Conservation (phyloP, 1,140 invertebrate genomes). For the Fragariocoptes setiger region DNA sequence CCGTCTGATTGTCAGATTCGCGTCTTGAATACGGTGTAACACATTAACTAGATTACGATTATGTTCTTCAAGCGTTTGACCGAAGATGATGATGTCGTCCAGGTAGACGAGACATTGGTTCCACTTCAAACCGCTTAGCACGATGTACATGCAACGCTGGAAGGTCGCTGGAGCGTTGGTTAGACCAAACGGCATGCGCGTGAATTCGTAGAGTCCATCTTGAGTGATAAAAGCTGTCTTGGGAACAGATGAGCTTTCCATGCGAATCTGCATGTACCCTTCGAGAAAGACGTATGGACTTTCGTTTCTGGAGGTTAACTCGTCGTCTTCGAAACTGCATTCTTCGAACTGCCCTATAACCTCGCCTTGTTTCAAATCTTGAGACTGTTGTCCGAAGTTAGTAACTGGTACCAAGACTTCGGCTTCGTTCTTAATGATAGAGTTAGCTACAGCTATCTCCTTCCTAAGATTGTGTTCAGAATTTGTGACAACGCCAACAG, state of each 20-base stretch:
- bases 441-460: no score
- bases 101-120: slow-evolving; percentile 10
- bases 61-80: slow-evolving; percentile 10
- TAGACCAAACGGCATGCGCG: slow-evolving; percentile 11
- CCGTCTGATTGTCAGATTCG: no score
- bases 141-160: slow-evolving; percentile 11
- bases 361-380: no score
- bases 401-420: no score
- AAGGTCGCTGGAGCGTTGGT: slow-evolving; percentile 11
- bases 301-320: slow-evolving; percentile 22
- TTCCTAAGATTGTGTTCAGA: no score
- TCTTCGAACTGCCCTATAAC: no score
- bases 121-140: slow-evolving; percentile 7
- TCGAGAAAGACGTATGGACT: neutral
- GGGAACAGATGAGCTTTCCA: neutral
- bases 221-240: slow-evolving; percentile 8
- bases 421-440: no score
- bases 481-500: no score
- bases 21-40: no score
- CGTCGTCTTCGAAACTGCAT: slow-evolving; percentile 17
- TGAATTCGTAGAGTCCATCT: slow-evolving; percentile 9
- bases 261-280: slow-evolving; percentile 8
- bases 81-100: slow-evolving; percentile 13
- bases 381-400: no score
- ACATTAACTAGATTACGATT: no score